Percentiles rank a stretch among this genome's conserved stretches.
phyloP scores from a whole-genome alignment of 2,888 invertebrate species.

The Agriopis aurantiaria region DNA sequence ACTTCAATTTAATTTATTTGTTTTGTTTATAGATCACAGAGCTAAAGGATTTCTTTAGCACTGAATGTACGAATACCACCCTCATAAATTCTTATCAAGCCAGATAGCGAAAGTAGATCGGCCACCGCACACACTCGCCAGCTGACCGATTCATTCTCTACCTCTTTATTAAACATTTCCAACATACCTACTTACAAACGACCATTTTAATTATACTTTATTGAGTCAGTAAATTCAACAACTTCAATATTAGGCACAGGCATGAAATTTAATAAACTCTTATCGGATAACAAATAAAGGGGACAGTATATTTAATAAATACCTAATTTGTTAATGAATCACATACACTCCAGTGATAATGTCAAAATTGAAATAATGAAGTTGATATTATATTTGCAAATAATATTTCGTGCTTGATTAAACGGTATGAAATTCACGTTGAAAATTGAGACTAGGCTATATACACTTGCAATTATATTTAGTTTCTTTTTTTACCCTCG shows the following conservation, averaged over 20 bases:
- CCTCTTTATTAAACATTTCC: slow-evolving; percentile 71
- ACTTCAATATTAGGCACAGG: slow-evolving; percentile 62
- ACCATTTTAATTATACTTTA: slow-evolving; percentile 74
- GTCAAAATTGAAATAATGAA: slow-evolving; percentile 31
- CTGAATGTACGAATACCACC: slow-evolving; percentile 6
- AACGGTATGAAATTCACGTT: neutral
- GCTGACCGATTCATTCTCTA: slow-evolving; percentile 65
- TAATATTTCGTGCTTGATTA: slow-evolving; percentile 17
- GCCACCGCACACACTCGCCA: slow-evolving; percentile 65
- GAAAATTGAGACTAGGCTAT: neutral
- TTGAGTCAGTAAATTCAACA: slow-evolving; percentile 67
- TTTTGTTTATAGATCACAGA: neutral
- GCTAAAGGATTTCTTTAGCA: neutral
- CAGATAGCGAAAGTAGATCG: slow-evolving; percentile 78
- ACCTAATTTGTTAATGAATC: slow-evolving; percentile 68
- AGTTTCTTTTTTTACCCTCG: no score
- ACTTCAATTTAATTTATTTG: no score
- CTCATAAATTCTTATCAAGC: slow-evolving; percentile 64
- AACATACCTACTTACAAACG: slow-evolving; percentile 66
- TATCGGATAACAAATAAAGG: slow-evolving; percentile 74
- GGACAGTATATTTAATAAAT: slow-evolving; percentile 68
- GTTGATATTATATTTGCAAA: slow-evolving; percentile 28
- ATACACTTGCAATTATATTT: no score
- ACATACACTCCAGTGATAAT: slow-evolving; percentile 63
- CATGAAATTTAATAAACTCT: slow-evolving; percentile 78